These are phyloP conservation scores for Hymenopus coronatus DNA, from an alignment of 2,888 invertebrate genomes.

Conservation along the genomic window DNA sequence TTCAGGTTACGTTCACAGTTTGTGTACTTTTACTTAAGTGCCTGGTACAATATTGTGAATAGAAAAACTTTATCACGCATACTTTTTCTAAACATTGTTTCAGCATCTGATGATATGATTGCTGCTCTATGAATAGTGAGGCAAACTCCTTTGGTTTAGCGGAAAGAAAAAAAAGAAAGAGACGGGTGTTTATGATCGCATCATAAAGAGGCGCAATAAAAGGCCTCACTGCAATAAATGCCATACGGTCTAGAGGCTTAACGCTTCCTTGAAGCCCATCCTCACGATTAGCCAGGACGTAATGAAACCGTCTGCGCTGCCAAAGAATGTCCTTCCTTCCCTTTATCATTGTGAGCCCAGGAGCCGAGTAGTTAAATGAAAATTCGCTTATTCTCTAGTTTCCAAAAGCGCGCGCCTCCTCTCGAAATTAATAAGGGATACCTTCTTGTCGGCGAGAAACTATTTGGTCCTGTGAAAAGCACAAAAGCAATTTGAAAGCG, in stretches of 20 bases:
- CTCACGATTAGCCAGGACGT: not conserved
- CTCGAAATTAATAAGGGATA: not conserved
- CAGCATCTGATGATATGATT: no score
- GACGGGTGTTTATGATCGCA: no score
- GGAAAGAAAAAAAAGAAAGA: no score
- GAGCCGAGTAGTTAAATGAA: not conserved
- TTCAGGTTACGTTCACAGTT: no score
- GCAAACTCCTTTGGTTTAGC: no score
- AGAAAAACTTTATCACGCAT: no score
- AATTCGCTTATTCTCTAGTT: not conserved
- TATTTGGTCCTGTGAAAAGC: not conserved
- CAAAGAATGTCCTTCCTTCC: not conserved
- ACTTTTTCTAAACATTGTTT: no score
- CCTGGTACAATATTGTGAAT: no score
- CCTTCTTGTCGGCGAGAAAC: not conserved
- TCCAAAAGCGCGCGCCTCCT: not conserved
- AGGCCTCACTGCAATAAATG: no score
- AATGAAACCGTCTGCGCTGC: not conserved
- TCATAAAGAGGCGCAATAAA: no score
- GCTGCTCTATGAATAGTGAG: no score
- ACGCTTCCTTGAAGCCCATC: not conserved
- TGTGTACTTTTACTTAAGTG: no score
- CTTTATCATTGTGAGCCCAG: not conserved
- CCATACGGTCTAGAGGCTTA: not conserved
- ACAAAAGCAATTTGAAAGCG: not conserved